Evolutionary conservation across 2,888 invertebrate species (phyloP).

Genomic region (Ormyrus pomaceus): DNA sequence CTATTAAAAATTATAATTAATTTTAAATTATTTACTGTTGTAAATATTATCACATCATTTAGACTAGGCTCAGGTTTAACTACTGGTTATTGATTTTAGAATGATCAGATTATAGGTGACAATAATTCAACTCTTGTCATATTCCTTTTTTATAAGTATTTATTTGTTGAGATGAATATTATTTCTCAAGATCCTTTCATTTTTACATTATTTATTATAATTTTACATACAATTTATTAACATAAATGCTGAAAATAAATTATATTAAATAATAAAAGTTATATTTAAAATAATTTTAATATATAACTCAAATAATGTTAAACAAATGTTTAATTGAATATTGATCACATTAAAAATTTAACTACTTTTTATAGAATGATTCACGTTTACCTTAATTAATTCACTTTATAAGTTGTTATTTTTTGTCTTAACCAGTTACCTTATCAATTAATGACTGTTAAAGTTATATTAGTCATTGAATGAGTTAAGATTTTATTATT

Average conservation of each 20-base stretch:
- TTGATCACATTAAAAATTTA: too few relatives aligned
- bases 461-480: not conserved
- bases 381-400: slow-evolving; percentile 14
- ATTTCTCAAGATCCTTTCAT: too few relatives aligned
- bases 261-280: too few relatives aligned
- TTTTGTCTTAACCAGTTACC: not conserved
- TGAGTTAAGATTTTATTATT: not conserved
- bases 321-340: too few relatives aligned
- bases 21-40: too few relatives aligned
- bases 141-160: not conserved
- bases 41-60: not conserved
- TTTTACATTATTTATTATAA: too few relatives aligned
- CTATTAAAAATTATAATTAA: too few relatives aligned
- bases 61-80: not conserved
- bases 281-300: too few relatives aligned
- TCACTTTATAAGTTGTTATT: not conserved
- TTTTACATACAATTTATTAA: too few relatives aligned
- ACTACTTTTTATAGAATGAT: not conserved
- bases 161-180: too few relatives aligned
- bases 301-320: too few relatives aligned
- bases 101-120: slow-evolving; percentile 11
- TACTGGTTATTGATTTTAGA: slow-evolving; percentile 24
- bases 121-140: slow-evolving; percentile 1
- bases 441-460: slow-evolving; percentile 19
- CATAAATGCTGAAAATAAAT: too few relatives aligned